Base-by-base conservation (phyloP, 2,888 invertebrate genomes). In the Campoplex capitator region DNA sequence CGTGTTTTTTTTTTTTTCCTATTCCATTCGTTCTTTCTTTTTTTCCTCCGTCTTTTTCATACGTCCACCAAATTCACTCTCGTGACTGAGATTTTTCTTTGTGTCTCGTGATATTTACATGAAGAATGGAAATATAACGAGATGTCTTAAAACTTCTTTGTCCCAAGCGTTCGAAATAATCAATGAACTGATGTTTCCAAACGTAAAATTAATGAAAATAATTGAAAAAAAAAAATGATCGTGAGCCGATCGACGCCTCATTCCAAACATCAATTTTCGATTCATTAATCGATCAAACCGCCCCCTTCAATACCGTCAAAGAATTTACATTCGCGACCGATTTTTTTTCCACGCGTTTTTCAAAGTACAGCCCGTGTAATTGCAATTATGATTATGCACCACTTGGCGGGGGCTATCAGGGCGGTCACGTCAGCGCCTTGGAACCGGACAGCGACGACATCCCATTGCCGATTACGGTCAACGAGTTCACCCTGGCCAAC, bases 401-500 rank as follows among this genome's bases (percentile, higher is more conserved):
- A 93, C 90, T 90, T 90, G 91, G 88, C 90, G 91, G 89, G 90
- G 90, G 89, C 84, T 88, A 80, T 85, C 92, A 94, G 94, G 94
- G 93, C 88, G 91, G 92, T 92, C 93, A 93, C 91, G 92, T 94
- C 91, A 93, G 93, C 92, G 92, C 92, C 88, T 91, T 93, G 91
- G 94, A 94, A 88, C 91, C 93, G 88, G 93, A 93, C 89, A 93
- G 91, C 91, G 94, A 94, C 88, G 94, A 94, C 92, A 92, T 94
- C 89, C 92, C 92, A 67, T 91, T 93, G 88, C 93, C 91, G 89
- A 92, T 91, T 90, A 94, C 96, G 83, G 97, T 97, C 95, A 98
- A 98, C 95, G 97, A 97, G 94, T 98, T 98, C 95, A 97, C 97
- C 83, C 95, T 98, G 87, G 96, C 97, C 91, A 98, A 99, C 95